Percentiles rank a stretch among this genome's conserved stretches.
Evolutionary conservation across 2,888 invertebrate species (phyloP).

Genomic region (Eristalinus sepulchralis): DNA sequence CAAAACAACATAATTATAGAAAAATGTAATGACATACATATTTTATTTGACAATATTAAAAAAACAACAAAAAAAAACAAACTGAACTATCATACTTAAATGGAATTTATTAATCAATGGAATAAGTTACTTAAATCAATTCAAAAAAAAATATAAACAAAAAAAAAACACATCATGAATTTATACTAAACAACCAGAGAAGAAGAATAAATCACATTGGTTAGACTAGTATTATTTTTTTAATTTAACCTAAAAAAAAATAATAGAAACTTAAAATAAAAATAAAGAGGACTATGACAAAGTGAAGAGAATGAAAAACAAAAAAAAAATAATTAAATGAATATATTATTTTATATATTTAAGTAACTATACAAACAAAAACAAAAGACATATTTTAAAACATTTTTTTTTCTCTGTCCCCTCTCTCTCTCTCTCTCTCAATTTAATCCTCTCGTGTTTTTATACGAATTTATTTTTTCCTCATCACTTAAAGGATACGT

Average conservation of each 20-base stretch:
- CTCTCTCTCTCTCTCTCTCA: conserved; percentile 24
- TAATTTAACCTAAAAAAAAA: conserved; percentile 50
- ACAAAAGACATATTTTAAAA: conserved; percentile 66
- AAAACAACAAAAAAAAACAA: conserved; percentile 51
- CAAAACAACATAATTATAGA: conserved; percentile 40
- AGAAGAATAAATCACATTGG: conserved; percentile 66
- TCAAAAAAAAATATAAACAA: conserved; percentile 35
- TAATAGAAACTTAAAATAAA: conserved; percentile 49
- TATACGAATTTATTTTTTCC: conserved; percentile 3
- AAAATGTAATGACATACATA: conserved; percentile 63
- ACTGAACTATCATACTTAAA: conserved; percentile 59
- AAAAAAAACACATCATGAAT: conserved; percentile 29
- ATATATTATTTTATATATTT: conserved; percentile 61
- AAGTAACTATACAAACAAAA: conserved; percentile 66
- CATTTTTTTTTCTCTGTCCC: conserved; percentile 29
- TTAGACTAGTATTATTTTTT: conserved; percentile 72
- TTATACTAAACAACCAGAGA: conserved; percentile 44
- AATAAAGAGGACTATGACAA: conserved; percentile 63
- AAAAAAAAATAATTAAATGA: neutral
- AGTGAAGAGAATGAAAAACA: conserved; percentile 12
- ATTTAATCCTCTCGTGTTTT: neutral
- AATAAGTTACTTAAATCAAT: conserved; percentile 68
- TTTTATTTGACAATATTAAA: conserved; percentile 69
- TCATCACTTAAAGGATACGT: conserved; percentile 20
- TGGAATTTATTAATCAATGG: conserved; percentile 67